Evolutionary conservation across 2,113 vertebrate species (phyloP), one percentile per base, ranked within the genome.

Genomic region (Micromys minutus): DNA sequence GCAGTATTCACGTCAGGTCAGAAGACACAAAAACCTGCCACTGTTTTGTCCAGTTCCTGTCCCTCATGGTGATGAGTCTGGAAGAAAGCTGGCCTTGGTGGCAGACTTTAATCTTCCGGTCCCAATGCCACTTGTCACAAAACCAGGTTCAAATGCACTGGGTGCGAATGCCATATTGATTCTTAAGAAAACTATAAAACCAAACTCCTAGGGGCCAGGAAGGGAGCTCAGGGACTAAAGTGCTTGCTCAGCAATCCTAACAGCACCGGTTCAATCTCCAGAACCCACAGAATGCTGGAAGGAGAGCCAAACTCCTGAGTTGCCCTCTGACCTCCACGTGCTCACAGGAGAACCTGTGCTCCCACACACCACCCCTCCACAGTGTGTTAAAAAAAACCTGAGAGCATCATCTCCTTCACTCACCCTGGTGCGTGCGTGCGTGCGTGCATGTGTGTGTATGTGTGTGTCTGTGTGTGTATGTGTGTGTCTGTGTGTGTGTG

Each of bases 1-100:
- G 34, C 34, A 89, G 42, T 45, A 13, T 87, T 88, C 55, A 94
- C 3, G 2, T 89, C 76, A 89, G 67, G 59, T 88, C 83, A 95
- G 83, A 92, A 94, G 39, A 45, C 42, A 63, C n/a, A 65, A 45
- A 84, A 47, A 12, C n/a, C 8, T 11, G 9, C 1, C 7, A 34
- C 16, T 21, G 7, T 36, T 92, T 42, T 67, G 42, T 71, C n/a
- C 13, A 90, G 72, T 85, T 88, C 6, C 36, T 76, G 61, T 55
- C 69, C 77, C 65, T 83, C 80, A 83, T 22, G 86, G 81, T 47
- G 31, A 63, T 19, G 88, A 63, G 74, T 75, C 31, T 93, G 29
- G 39, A 52, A 76, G 52, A 94, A 71, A 85, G 19, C 34, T 15
- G 17, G 61, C 21, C 10, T 13, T 5, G 39, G 17, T 24, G 15